phyloP scores from a whole-genome alignment of 64 coral and sea anemone genomes.

The Montipora capricornis region DNA sequence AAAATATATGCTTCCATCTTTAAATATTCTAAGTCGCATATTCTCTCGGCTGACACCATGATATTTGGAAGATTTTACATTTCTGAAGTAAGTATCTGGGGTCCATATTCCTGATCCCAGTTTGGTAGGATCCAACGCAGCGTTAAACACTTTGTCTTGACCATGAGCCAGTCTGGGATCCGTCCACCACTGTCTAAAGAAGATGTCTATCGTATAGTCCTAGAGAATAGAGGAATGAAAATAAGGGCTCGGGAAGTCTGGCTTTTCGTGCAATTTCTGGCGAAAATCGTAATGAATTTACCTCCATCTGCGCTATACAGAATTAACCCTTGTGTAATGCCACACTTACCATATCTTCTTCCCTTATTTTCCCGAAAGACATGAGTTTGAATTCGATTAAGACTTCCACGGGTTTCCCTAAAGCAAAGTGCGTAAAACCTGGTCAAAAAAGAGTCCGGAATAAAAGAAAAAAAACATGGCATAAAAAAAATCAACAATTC shows the following conservation, averaged over 20 bases:
- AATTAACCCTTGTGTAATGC: too few relatives aligned
- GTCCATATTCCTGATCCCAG: slow-evolving; percentile 57
- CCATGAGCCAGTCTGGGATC: slow-evolving; percentile 57
- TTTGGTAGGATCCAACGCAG: slow-evolving; percentile 39
- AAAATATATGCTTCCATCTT: slow-evolving; percentile 62
- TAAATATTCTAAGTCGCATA: slow-evolving; percentile 59
- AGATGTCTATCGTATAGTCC: slow-evolving; percentile 72
- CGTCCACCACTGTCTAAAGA: slow-evolving; percentile 79
- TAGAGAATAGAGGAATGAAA: not conserved
- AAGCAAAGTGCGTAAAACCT: not conserved
- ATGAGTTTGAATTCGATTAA: slow-evolving; percentile 93
- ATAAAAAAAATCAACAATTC: not conserved
- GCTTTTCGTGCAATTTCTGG: too few relatives aligned
- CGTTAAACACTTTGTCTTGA: slow-evolving; percentile 52
- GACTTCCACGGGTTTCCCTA: slow-evolving; percentile 86
- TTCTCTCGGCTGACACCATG: slow-evolving; percentile 65
- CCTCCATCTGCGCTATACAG: too few relatives aligned
- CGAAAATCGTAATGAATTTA: too few relatives aligned
- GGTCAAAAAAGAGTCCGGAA: not conserved
- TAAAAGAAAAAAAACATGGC: not conserved
- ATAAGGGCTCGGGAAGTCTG: not conserved
- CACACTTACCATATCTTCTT: slow-evolving; percentile 88
- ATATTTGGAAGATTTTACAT: slow-evolving; percentile 65
- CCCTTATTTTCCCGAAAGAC: slow-evolving; percentile 88
- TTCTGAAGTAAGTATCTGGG: slow-evolving; percentile 71